Conservation (phyloP, 2,113 vertebrate genomes). For the Ciconia stormi region DNA sequence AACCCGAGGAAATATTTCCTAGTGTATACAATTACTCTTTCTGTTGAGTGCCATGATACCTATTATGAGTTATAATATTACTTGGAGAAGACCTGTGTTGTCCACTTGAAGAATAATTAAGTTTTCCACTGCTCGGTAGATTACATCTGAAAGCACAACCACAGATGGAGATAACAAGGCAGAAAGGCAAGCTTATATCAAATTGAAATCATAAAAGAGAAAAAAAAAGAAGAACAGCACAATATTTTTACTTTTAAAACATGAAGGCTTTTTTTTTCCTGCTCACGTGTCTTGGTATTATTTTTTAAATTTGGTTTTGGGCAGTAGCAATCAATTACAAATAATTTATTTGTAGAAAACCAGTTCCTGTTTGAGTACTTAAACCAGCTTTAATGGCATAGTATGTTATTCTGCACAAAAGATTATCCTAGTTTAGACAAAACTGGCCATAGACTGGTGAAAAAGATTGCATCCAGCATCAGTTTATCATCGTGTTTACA, state of each 20-base stretch:
- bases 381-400: neutral
- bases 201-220: neutral
- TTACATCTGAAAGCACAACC: neutral
- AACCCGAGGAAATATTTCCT: neutral
- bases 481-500: neutral
- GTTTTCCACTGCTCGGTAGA: neutral
- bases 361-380: neutral
- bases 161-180: neutral
- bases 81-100: neutral
- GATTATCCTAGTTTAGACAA: neutral
- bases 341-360: neutral
- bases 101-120: conserved; percentile 23
- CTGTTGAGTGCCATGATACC: neutral
- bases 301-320: neutral
- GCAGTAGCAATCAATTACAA: neutral
- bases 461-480: neutral
- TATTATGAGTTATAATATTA: conserved; percentile 3
- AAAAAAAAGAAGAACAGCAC: neutral
- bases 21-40: neutral
- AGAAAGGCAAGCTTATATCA: neutral
- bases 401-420: neutral
- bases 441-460: neutral
- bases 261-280: neutral
- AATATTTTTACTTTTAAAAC: neutral
- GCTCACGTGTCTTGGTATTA: neutral